Evolutionary conservation across 2,113 vertebrate species (phyloP), one percentile per base, ranked within the genome.

Genomic region (Nansenia antarctica): DNA sequence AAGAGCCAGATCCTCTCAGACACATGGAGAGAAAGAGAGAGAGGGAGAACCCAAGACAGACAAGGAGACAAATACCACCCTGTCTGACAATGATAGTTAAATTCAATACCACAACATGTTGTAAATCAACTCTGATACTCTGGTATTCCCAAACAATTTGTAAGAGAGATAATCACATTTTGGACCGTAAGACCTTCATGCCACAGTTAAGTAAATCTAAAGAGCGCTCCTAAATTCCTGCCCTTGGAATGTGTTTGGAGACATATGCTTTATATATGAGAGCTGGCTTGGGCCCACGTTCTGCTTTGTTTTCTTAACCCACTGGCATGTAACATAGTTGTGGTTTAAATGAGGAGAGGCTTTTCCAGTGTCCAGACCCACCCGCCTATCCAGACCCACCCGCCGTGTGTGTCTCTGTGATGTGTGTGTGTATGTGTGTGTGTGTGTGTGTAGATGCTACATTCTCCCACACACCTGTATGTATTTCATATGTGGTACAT

Each of bases 221-320:
- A 70, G 42, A 70, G 37, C 49, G 32, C 58, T 76, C 31, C 52
- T 65, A 66, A 79, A 85, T 81, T 77, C 64, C 77, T 71, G 20
- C 24, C 62, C 67, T 64, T 77, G 72, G 67, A 82, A 76, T 83
- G 65, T 52, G 60, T 78, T 81, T 57, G 57, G 62, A 81, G 71
- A 79, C 82, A 80, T 83, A 80, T 83, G 80, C 81, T 82, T 77
- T 64, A 76, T 84, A 78, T 81, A 82, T 47, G 27, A 74, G 32
- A 11, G 32, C 64, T 79, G 80, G 59, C 81, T 58, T 14, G 62
- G 69, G 55, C 70, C 78, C 70, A 83, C 42, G 65, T 39, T 55
- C 69, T 81, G 72, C 66, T 83, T 83, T 85, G 79, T 83, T 86
- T 86, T 86, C 62, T 71, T 74, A 76, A 78, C 74, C 67, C 76